These are phyloP conservation scores for Acanthurus leucopareius DNA, from an alignment of 2,797 vertebrate species.

Conservation along the genomic window DNA sequence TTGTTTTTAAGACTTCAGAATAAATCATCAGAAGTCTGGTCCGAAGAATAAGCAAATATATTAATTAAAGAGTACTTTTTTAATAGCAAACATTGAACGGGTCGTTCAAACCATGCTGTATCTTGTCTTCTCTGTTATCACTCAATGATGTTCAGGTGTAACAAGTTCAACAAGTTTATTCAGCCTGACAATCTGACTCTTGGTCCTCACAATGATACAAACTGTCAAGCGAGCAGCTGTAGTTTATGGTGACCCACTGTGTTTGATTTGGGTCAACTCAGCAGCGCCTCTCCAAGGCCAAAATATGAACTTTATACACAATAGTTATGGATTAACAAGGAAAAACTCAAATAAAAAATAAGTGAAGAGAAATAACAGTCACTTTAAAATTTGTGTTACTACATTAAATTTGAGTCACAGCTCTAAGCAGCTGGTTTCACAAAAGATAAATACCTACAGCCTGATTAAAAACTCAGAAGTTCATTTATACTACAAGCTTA, in stretches of 20 bases:
- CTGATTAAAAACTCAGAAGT: too few relatives aligned
- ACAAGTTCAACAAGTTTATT: not conserved
- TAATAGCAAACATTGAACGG: too few relatives aligned
- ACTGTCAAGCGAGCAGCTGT: not conserved
- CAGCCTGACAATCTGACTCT: not conserved
- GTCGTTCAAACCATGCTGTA: too few relatives aligned
- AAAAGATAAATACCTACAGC: too few relatives aligned
- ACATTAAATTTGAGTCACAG: too few relatives aligned
- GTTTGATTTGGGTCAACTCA: not conserved
- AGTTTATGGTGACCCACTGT: too few relatives aligned
- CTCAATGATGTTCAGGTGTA: not conserved
- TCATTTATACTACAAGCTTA: too few relatives aligned
- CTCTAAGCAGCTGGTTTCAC: too few relatives aligned
- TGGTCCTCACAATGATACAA: not conserved
- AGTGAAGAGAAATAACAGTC: not conserved
- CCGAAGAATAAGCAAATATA: not conserved
- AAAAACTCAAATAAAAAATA: not conserved
- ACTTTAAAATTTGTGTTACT: too few relatives aligned
- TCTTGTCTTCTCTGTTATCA: not conserved
- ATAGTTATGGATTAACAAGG: not conserved
- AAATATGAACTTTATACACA: not conserved
- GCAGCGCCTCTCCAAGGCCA: not conserved
- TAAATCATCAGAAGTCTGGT: too few relatives aligned
- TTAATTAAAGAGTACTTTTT: too few relatives aligned
- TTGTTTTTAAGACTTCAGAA: not conserved